These are phyloP conservation scores for Magallana ariakensis DNA, from an alignment of 1,140 invertebrate species.

Conservation along the genomic window DNA sequence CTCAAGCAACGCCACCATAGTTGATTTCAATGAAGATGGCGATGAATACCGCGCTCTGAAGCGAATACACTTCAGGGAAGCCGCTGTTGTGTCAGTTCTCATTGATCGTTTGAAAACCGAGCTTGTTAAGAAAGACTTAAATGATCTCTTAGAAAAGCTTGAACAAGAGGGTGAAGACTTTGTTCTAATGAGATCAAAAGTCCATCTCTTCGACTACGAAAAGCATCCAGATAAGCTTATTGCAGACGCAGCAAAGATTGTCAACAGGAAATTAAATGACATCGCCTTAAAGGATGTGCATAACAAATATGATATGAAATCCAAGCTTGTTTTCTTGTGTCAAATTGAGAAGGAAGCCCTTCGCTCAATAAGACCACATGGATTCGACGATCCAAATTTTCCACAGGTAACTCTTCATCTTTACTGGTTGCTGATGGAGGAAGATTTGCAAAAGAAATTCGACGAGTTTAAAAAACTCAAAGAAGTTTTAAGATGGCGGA, in stretches of 20 bases:
- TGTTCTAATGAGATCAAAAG: constrained; percentile 2
- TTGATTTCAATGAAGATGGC: neutral
- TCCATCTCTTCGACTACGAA: neutral
- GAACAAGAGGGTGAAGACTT: neutral
- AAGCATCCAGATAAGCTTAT: neutral
- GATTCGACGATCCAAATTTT: neutral
- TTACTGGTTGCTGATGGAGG: constrained; percentile 45
- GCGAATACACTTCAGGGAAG: neutral
- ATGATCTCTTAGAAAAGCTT: neutral
- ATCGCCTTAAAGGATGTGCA: constrained; percentile 31
- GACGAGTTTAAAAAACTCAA: neutral
- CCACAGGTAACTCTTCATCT: neutral
- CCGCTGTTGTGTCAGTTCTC: neutral
- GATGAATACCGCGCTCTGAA: neutral
- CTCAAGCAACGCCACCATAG: neutral
- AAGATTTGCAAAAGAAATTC: constrained; percentile 37
- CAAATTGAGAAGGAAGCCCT: constrained; percentile 43
- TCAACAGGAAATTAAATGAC: constrained; percentile 6
- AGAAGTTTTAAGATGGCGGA: constrained; percentile 14
- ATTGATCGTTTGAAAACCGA: constrained; percentile 37
- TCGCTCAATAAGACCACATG: constrained; percentile 20
- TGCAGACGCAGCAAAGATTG: neutral
- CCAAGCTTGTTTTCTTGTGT: neutral
- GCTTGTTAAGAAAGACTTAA: neutral
- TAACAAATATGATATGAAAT: constrained; percentile 15